These are phyloP conservation scores for Gymnoscelis rufifasciata DNA, from an alignment of 2,888 invertebrate genomes.

Conservation along the genomic window DNA sequence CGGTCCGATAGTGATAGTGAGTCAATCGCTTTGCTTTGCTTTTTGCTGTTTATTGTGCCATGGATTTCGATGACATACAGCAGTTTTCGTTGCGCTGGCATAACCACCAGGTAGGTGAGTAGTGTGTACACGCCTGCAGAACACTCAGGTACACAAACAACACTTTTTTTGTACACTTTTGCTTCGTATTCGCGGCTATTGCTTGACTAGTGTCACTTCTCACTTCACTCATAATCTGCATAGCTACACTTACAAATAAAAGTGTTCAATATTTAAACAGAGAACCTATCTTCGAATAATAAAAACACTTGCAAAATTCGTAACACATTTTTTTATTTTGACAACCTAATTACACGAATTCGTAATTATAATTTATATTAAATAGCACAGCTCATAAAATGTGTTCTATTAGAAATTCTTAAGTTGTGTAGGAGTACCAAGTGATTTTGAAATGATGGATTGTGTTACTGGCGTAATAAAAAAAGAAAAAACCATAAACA, in stretches of 20 bases:
- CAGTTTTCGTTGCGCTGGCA: constrained; percentile 93
- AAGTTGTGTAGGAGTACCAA: no score
- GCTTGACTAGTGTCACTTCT: constrained; percentile 15
- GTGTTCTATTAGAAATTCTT: no score
- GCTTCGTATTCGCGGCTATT: constrained; percentile 29
- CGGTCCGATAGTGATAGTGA: constrained; percentile 50
- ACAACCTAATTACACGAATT: no score
- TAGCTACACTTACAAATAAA: no score
- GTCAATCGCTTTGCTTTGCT: constrained; percentile 52
- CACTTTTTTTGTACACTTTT: constrained; percentile 34
- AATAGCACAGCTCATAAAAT: no score
- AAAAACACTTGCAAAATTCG: no score
- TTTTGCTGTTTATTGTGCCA: constrained; percentile 45
- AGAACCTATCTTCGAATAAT: constrained; percentile 6
- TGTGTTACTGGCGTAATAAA: no score
- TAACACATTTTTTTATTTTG: no score
- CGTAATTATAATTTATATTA: no score
- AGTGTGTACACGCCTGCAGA: constrained; percentile 55
- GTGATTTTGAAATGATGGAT: no score
- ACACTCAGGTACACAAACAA: constrained; percentile 42
- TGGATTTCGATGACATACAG: constrained; percentile 82
- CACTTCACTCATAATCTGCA: background rate
- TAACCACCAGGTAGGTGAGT: constrained; percentile 85
- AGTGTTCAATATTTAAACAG: background rate
- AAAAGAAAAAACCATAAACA: background rate